Conservation (phyloP, 2,797 vertebrate species). For the Myoxocephalus aenaeus region DNA sequence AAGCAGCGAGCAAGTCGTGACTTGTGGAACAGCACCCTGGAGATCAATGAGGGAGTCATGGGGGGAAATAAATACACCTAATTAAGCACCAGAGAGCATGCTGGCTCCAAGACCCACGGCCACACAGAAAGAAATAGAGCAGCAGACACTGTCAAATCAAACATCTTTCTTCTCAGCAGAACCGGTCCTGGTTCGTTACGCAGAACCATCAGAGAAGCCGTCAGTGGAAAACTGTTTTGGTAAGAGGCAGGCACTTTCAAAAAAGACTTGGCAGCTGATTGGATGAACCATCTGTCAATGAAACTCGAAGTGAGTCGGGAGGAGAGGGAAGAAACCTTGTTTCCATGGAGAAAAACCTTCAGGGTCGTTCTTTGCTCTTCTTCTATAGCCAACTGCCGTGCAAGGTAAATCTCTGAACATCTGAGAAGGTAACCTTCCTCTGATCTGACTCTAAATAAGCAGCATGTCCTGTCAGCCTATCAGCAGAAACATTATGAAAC, state of each 20-base stretch:
- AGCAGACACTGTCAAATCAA: conserved; percentile 49
- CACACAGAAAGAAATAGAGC: conserved; percentile 39
- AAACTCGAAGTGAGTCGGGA: background rate
- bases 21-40: conserved; percentile 40
- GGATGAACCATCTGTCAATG: background rate
- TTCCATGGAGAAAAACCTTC: background rate
- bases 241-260: background rate
- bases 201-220: too few relatives aligned
- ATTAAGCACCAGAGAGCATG: conserved; percentile 57
- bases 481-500: conserved; percentile 15
- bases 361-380: background rate
- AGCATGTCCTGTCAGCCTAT: conserved; percentile 11
- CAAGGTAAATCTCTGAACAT: background rate
- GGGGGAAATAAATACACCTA: conserved; percentile 62
- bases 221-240: background rate
- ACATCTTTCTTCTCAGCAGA: conserved; percentile 26
- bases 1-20: conserved; percentile 5
- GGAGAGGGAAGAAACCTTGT: background rate
- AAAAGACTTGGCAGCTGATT: background rate
- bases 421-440: background rate
- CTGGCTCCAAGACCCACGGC: conserved; percentile 47
- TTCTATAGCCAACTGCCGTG: too few relatives aligned
- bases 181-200: too few relatives aligned
- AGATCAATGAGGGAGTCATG: conserved; percentile 60
- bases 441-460: background rate